Evolutionary conservation across 2,888 invertebrate genomes (phyloP), one percentile per base, ranked within the genome.

Genomic region (Escarpia spicata): DNA sequence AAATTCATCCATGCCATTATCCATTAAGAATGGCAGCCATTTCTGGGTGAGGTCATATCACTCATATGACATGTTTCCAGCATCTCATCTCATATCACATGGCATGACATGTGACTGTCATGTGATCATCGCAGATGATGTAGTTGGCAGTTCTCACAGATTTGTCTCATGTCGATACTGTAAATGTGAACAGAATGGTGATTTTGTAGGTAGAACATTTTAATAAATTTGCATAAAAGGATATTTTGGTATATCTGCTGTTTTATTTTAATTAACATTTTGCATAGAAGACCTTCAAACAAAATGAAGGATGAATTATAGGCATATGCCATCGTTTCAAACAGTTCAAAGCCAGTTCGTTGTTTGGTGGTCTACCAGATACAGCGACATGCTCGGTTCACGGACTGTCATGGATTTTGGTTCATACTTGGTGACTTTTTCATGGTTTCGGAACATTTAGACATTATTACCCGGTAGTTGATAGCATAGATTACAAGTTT

Each of bases 161-260:
- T 60, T 90, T 43, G 92, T 92, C 90, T 92, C 92, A 89, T 92
- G 91, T 31, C 92, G 92, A 90, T 92, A 92, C 92, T 92, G 92
- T 60, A 92, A 92, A 92, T 2, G 15, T 75, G n/a, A 31, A 37
- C 19, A 75, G 26, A 19, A 75, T 60, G 60, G 2, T 75, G n/a
- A n/a, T 75, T 75, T 75, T 75, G 75, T 4, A 75, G 75, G 75
- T 75, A 75, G 75, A n/a, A 75, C 19, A 26, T 26, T 75, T 75
- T 3, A 75, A 75, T 75, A 26, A 75, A 75, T 75, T 75, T 75
- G 26, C 75, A 75, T 26, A n/a, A 15, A 52, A 60, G 15, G 75
- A 75, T 75, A 19, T n/a, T 6, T 75, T 75, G 26, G 15, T 75
- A 75, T 75, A 75, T 75, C 75, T 75, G 75, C 75, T 75, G 75